Evolutionary conservation across 2,888 invertebrate species (phyloP).

Genomic region (Cephus pygmeus): DNA sequence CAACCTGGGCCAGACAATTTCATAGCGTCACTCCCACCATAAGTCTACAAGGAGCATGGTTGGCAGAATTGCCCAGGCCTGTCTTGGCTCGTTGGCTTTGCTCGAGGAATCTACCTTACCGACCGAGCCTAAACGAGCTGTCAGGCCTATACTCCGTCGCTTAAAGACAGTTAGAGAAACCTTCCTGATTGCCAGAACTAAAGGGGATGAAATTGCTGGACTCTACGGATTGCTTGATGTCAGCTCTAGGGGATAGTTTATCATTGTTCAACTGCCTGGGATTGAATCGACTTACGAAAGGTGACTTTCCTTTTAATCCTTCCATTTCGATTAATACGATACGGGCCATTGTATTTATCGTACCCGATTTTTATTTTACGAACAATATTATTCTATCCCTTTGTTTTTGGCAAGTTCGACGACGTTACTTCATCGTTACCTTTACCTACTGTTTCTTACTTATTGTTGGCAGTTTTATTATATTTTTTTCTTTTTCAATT

Average conservation of each 20-base stretch:
- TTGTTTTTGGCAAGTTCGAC: not conserved
- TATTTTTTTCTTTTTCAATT: not conserved
- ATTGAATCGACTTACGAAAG: not conserved
- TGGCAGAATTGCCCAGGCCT: not conserved
- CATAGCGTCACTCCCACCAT: slow-evolving; percentile 29
- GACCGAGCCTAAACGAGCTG: not conserved
- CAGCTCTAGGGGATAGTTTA: not conserved
- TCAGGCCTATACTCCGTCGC: not conserved
- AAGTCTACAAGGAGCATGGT: not conserved
- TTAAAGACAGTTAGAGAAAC: not conserved
- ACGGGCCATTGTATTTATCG: not conserved
- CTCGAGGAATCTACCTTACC: not conserved
- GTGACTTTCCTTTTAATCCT: not conserved
- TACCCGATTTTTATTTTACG: not conserved
- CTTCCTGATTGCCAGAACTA: not conserved
- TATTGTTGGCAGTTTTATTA: not conserved
- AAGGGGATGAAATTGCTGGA: not conserved
- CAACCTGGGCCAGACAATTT: slow-evolving; percentile 23
- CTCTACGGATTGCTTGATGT: not conserved
- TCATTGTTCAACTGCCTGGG: not conserved
- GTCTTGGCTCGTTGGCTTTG: not conserved
- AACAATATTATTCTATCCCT: not conserved
- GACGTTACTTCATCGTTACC: not conserved
- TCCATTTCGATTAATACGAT: not conserved
- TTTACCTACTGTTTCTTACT: not conserved